These are phyloP conservation scores for Cryptocephalus moraei DNA, from an alignment of 2,888 invertebrate species.

Conservation along the genomic window DNA sequence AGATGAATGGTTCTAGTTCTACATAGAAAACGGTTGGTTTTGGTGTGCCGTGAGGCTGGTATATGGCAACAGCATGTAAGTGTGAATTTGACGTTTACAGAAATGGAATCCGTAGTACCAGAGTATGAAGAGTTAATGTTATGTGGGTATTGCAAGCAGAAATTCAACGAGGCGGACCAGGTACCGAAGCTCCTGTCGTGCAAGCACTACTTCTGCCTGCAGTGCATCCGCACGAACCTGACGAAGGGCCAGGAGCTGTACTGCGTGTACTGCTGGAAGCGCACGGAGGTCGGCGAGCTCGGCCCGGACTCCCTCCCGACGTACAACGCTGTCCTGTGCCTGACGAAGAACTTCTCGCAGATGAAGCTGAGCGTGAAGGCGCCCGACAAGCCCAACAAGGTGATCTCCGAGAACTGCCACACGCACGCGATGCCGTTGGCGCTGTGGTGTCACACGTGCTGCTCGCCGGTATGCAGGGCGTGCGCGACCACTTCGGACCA, in stretches of 20 bases:
- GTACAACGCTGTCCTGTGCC: constrained; percentile 54
- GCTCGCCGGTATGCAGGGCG: constrained; percentile 52
- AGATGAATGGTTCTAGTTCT: too few species aligned
- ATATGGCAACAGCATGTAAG: not conserved
- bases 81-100: constrained; percentile 5
- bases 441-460: constrained; percentile 61
- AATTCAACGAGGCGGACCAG: constrained; percentile 63
- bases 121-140: constrained; percentile 65
- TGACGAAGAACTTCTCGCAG: constrained; percentile 53
- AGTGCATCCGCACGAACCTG: constrained; percentile 59
- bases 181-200: constrained; percentile 64
- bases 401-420: constrained; percentile 52
- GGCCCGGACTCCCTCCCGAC: constrained; percentile 59
- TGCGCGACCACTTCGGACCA: constrained; percentile 58
- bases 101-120: constrained; percentile 41
- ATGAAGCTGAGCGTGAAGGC: constrained; percentile 41
- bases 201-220: constrained; percentile 68
- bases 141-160: constrained; percentile 66
- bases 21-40: too few species aligned
- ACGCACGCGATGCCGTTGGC: constrained; percentile 63
- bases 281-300: constrained; percentile 57
- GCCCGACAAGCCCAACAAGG: constrained; percentile 26
- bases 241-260: constrained; percentile 58
- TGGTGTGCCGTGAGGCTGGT: not conserved
- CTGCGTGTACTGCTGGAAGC: constrained; percentile 67